These are phyloP conservation scores for Erinaceus europaeus DNA, from an alignment of 2,113 vertebrate genomes.

Conservation along the genomic window DNA sequence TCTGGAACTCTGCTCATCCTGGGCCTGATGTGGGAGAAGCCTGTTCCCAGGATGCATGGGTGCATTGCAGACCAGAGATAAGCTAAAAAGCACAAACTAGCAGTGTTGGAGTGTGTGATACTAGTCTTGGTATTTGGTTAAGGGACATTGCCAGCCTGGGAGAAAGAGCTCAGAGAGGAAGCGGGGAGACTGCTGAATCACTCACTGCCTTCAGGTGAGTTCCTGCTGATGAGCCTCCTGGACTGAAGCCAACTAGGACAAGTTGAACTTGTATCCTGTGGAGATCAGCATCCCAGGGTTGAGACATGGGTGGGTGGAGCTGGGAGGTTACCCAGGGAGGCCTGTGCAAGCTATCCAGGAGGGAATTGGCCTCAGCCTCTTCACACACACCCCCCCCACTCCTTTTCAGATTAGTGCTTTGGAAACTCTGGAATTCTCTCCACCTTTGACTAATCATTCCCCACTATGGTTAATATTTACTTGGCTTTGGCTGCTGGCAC, in stretches of 20 bases:
- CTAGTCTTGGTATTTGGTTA: not conserved
- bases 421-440: not conserved
- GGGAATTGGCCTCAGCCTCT: not conserved
- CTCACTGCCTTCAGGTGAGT: not conserved
- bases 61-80: not conserved
- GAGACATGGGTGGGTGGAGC: not conserved
- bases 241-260: not conserved
- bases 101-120: not conserved
- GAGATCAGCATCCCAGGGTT: not conserved
- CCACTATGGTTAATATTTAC: slow-evolving; percentile 77
- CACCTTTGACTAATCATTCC: slow-evolving; percentile 76
- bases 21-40: not conserved
- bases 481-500: not conserved
- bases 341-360: too few relatives aligned
- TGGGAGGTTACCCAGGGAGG: not conserved
- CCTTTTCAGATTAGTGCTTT: not conserved
- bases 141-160: not conserved
- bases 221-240: not conserved
- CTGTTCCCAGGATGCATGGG: not conserved
- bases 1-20: not conserved
- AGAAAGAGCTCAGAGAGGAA: not conserved
- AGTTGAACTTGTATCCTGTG: not conserved
- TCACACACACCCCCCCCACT: not conserved
- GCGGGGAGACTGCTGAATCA: not conserved
- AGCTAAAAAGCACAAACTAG: not conserved